Evolutionary conservation across 2,797 vertebrate species (phyloP).

Genomic region (Poeciliopsis paucimaculata): DNA sequence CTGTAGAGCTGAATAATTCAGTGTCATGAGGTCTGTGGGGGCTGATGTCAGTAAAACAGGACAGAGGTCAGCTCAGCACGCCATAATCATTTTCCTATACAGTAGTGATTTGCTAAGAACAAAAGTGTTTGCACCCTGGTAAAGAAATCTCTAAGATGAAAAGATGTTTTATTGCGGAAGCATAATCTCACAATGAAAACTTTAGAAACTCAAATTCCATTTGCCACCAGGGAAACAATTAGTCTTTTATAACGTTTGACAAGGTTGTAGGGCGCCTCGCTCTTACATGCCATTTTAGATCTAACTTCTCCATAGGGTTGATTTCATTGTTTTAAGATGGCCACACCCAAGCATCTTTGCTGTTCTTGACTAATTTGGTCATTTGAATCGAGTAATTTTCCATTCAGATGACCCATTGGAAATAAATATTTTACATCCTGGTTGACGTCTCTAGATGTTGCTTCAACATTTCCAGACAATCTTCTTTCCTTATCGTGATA

Average conservation of each 20-base stretch:
- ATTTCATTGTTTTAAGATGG: too few species aligned
- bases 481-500: not conserved
- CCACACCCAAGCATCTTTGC: too few species aligned
- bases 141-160: not conserved
- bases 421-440: not conserved
- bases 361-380: not conserved
- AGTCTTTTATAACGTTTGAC: not conserved
- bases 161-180: not conserved
- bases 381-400: not conserved
- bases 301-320: too few species aligned
- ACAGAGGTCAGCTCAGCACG: not conserved
- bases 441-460: not conserved
- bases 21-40: conserved; percentile 11
- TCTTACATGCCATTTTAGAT: too few species aligned
- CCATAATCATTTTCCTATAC: not conserved
- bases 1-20: conserved; percentile 45
- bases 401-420: not conserved
- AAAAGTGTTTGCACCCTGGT: not conserved
- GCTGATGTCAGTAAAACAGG: not conserved
- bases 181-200: not conserved
- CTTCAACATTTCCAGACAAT: not conserved
- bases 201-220: not conserved
- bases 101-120: not conserved
- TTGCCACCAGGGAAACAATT: not conserved
- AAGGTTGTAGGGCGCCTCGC: not conserved